phyloP scores from a whole-genome alignment of 2,113 vertebrate genomes.

The Parus major region DNA sequence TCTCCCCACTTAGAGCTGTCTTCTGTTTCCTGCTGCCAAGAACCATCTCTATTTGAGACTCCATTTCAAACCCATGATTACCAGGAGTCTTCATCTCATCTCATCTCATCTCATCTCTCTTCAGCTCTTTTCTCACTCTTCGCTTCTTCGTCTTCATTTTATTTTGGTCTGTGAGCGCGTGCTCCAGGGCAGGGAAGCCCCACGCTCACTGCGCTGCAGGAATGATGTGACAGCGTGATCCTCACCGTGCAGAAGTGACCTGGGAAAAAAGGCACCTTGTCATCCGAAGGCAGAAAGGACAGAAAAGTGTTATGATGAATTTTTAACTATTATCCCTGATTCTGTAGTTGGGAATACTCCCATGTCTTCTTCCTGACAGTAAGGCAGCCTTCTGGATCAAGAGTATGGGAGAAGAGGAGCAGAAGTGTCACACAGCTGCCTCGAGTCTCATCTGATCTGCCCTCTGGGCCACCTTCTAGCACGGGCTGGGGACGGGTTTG shows the following conservation, averaged over 20 bases:
- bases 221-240: neutral
- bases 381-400: neutral
- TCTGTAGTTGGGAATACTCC: fast-evolving
- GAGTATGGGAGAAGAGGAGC: neutral
- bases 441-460: neutral
- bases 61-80: constrained; percentile 42
- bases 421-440: neutral
- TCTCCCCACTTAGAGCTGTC: constrained; percentile 25
- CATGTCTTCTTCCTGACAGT: fast-evolving
- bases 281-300: neutral
- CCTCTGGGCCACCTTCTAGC: neutral
- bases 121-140: neutral
- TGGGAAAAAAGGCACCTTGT: neutral
- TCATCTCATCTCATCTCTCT: constrained; percentile 8
- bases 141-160: neutral
- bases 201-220: fast-evolving
- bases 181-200: neutral
- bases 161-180: neutral
- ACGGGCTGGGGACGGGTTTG: fast-evolving
- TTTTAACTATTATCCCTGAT: neutral
- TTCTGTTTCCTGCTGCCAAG: constrained; percentile 50
- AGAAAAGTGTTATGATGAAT: neutral
- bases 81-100: constrained; percentile 29
- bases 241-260: neutral
- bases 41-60: constrained; percentile 33